Evolutionary conservation across 2,888 invertebrate genomes (phyloP).

Genomic region (Clitarchus hookeri): DNA sequence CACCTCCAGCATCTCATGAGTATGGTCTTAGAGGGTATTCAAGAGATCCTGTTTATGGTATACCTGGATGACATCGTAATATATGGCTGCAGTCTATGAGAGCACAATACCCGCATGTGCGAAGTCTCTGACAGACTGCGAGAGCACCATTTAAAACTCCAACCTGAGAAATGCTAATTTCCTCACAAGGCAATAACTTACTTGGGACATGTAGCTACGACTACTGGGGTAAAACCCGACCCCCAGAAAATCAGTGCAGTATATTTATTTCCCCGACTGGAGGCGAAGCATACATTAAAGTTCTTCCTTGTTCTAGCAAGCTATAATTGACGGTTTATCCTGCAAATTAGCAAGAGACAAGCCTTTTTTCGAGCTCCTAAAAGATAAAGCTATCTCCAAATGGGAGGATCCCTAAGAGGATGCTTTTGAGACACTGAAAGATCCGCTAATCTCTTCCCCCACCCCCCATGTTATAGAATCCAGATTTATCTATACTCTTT

Average conservation of each 20-base stretch:
- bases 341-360: too few relatives aligned
- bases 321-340: too few relatives aligned
- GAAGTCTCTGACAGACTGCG: constrained; percentile 30
- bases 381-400: too few relatives aligned
- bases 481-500: constrained; percentile 37
- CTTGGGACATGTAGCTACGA: constrained; percentile 10
- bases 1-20: constrained; percentile 24
- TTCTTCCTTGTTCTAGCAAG: too few relatives aligned
- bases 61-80: constrained; percentile 44
- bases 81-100: not conserved
- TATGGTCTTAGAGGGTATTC: not conserved
- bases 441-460: too few relatives aligned
- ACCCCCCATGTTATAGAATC: constrained; percentile 25
- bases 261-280: not conserved
- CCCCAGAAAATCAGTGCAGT: constrained; percentile 19
- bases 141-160: constrained; percentile 10
- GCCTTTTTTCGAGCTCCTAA: too few relatives aligned
- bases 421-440: not conserved
- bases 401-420: constrained; percentile 10
- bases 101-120: constrained; percentile 17
- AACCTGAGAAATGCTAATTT: constrained; percentile 23
- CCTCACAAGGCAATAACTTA: not conserved
- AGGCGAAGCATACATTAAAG: too few relatives aligned
- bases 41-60: constrained; percentile 36
- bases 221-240: not conserved